Base-by-base conservation (phyloP, 2,113 vertebrate species). In the Hippocampus barbouri region DNA sequence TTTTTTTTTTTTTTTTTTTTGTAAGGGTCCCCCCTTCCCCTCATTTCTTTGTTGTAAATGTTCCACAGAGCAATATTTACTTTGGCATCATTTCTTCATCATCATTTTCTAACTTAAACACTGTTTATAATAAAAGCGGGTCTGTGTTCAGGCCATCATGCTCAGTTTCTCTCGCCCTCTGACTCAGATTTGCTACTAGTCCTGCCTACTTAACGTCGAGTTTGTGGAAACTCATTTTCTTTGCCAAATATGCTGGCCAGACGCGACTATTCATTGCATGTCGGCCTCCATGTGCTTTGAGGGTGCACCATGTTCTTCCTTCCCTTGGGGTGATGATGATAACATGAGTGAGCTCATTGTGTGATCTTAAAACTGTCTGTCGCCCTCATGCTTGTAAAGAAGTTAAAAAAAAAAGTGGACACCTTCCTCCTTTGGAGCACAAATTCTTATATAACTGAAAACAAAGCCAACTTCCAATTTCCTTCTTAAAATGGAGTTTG, bases 141-240 rank as follows among this genome's bases (percentile, higher is more conserved):
- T 47, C 23, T 47, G 43, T 27, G 64, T 27, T 27, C 69, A 59
- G 45, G n/a, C 49, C 62, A 27, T 71, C 70, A 77, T 78, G 70
- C 61, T 65, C 57, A 68, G 79, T 59, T 38, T 71, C 63, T 27
- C 16, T 74, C 20, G 64, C 23, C 25, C 18, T 49, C 53, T 74
- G 41, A 79, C 70, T 68, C 72, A 78, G 9, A 80, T 43, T 49
- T 43, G 49, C 70, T 72, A 5, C 78, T 81, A 66, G 78, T 82
- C 74, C 59, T 73, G 73, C 72, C 70, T 64, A 16, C 49, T 43
- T 38, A 83, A 27, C 38, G 27, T 43, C 23, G 30, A 59, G 62
- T 77, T 25, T 76, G 65, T 74, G 70, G 76, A 80, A 82, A 79
- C 56, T 72, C 18, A 0, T 20, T 51, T 75, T 74, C 6, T 43